phyloP scores from a whole-genome alignment of 53 echinoderm and acorn worm species.

The Henricia sp. region DNA sequence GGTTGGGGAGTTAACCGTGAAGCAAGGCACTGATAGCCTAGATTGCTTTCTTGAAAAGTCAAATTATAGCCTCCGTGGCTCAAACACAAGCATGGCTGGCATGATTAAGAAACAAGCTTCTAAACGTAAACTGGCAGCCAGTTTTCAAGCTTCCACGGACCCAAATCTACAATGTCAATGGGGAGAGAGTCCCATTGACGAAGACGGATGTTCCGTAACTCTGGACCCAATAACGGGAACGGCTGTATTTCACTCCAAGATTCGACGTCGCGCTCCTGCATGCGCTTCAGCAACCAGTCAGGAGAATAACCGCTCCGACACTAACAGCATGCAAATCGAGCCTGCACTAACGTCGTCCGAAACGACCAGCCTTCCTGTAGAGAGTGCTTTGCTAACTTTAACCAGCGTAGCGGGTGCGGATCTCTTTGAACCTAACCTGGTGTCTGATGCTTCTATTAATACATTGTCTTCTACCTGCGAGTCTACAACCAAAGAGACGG shows the following conservation, averaged over 20 bases:
- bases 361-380: too few relatives aligned
- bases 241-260: conserved; percentile 25
- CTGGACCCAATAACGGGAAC: conserved; percentile 22
- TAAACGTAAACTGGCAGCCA: conserved; percentile 40
- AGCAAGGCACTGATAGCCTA: conserved; percentile 5
- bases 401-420: conserved; percentile 17
- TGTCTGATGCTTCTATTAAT: conserved; percentile 32
- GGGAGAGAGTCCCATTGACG: conserved; percentile 25
- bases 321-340: conserved; percentile 45
- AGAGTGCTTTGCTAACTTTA: conserved; percentile 9
- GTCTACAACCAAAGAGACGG: neutral
- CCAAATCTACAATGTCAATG: neutral
- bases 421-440: conserved; percentile 30
- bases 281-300: neutral
- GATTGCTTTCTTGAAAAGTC: neutral
- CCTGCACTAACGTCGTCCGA: neutral
- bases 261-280: neutral
- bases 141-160: conserved; percentile 2
- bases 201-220: conserved; percentile 40
- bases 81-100: conserved; percentile 45
- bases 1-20: conserved; percentile 3
- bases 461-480: conserved; percentile 1
- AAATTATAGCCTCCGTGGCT: neutral
- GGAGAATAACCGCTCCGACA: neutral
- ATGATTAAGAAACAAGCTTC: conserved; percentile 42